Evolutionary conservation across 2,888 invertebrate genomes (phyloP).

Genomic region (Timandra comae): DNA sequence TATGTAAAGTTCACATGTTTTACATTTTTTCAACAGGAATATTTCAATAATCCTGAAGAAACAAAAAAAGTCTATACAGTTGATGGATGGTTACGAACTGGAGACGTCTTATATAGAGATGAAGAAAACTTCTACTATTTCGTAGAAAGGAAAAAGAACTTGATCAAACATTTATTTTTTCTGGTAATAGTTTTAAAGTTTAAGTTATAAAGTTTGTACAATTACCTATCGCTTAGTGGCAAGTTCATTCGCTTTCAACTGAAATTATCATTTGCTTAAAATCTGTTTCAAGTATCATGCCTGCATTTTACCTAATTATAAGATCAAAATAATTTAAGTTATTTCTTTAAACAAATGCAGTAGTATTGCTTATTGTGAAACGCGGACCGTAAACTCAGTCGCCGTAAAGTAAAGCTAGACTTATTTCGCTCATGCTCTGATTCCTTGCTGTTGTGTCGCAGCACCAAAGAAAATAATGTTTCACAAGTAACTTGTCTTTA

Average conservation of each 20-base stretch:
- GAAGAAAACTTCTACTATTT: conserved; percentile 36
- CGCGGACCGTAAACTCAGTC: conserved; percentile 22
- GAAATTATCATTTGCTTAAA: no score
- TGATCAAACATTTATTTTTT: conserved; percentile 40
- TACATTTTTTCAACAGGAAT: no score
- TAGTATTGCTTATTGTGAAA: no score
- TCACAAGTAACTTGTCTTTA: conserved; percentile 12
- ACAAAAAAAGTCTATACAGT: conserved; percentile 33
- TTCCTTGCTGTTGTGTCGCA: conserved; percentile 30
- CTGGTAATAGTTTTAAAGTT: no score
- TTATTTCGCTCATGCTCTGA: conserved; percentile 42
- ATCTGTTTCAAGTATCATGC: no score
- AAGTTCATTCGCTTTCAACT: no score
- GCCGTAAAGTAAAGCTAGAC: conserved; percentile 35
- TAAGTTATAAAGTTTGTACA: no score
- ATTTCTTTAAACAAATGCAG: no score
- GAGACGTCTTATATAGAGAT: conserved; percentile 13
- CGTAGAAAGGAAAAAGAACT: conserved; percentile 37
- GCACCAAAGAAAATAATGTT: conserved; percentile 28
- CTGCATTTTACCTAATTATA: no score
- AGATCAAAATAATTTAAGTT: no score
- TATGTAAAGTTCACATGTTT: no score
- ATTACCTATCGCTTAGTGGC: no score
- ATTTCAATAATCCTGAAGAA: conserved; percentile 39
- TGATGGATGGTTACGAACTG: conserved; percentile 45